Conservation (phyloP, 1,140 invertebrate genomes). For the Trachelipus rathkii region DNA sequence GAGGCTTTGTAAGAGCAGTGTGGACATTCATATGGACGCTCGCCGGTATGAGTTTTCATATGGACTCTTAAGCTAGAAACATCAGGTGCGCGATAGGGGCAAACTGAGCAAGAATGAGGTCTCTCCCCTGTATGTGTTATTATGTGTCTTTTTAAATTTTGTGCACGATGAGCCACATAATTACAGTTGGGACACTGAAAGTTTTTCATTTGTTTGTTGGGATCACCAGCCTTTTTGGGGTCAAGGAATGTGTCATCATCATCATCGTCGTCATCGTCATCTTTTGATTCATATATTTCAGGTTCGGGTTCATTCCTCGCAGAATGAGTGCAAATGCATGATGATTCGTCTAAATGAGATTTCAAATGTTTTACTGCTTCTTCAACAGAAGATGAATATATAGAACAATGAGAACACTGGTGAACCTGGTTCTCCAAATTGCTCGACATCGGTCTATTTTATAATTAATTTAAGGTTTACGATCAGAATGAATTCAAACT, state of each 20-base stretch:
- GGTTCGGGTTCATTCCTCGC: background rate
- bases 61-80: slow-evolving; percentile 3
- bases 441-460: background rate
- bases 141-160: slow-evolving; percentile 33
- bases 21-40: slow-evolving; percentile 65
- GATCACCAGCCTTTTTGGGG: background rate
- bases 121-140: slow-evolving; percentile 40
- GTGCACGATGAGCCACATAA: background rate
- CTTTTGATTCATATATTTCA: background rate
- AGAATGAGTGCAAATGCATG: slow-evolving; percentile 6
- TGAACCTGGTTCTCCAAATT: slow-evolving; percentile 1
- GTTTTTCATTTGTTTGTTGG: background rate
- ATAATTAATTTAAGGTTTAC: background rate
- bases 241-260: background rate
- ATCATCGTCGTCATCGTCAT: background rate
- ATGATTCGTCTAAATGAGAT: slow-evolving; percentile 13
- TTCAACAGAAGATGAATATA: background rate
- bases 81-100: slow-evolving; percentile 26
- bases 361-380: slow-evolving; percentile 4
- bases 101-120: slow-evolving; percentile 34
- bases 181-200: slow-evolving; percentile 1
- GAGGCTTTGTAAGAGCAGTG: slow-evolving; percentile 59
- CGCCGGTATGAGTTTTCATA: slow-evolving; percentile 60
- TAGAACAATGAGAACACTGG: background rate
- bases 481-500: too few relatives aligned